Evolutionary conservation across 2,113 vertebrate species (phyloP).

Genomic region (Penelope pileata): DNA sequence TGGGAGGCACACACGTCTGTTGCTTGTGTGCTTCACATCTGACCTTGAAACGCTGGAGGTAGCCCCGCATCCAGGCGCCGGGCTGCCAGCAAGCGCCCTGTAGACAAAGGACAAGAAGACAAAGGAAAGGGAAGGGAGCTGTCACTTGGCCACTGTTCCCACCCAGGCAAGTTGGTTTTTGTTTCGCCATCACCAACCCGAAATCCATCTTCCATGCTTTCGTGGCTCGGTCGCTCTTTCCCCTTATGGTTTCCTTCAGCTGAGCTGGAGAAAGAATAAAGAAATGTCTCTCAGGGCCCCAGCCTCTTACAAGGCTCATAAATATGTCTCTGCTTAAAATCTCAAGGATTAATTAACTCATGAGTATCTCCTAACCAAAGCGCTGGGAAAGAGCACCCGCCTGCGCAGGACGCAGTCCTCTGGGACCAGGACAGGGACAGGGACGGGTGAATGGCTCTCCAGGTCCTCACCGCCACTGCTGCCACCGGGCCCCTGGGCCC

Average conservation of each 20-base stretch:
- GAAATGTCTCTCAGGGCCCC: conserved; percentile 65
- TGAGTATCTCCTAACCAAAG: conserved; percentile 56
- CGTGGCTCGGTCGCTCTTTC: conserved; percentile 50
- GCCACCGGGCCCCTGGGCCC: not conserved
- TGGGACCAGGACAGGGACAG: fast-evolving
- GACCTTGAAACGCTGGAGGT: not conserved
- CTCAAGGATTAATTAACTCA: conserved; percentile 70
- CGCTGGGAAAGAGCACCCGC: conserved; percentile 61
- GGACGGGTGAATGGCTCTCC: fast-evolving
- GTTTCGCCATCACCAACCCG: conserved; percentile 48
- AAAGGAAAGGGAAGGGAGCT: conserved; percentile 30
- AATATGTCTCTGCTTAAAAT: conserved; percentile 73
- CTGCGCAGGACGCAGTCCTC: not conserved
- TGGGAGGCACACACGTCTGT: not conserved
- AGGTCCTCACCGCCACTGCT: fast-evolving
- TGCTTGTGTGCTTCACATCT: not conserved
- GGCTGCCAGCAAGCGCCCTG: not conserved
- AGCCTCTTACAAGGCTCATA: conserved; percentile 72
- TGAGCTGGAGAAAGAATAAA: conserved; percentile 75
- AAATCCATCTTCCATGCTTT: conserved; percentile 64
- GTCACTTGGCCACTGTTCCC: not conserved
- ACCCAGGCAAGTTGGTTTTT: conserved; percentile 13
- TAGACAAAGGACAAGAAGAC: not conserved
- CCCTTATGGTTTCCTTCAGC: conserved; percentile 76
- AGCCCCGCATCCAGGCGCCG: not conserved